Conservation (phyloP, 2,113 vertebrate genomes). For the Antechinus stuartii region DNA sequence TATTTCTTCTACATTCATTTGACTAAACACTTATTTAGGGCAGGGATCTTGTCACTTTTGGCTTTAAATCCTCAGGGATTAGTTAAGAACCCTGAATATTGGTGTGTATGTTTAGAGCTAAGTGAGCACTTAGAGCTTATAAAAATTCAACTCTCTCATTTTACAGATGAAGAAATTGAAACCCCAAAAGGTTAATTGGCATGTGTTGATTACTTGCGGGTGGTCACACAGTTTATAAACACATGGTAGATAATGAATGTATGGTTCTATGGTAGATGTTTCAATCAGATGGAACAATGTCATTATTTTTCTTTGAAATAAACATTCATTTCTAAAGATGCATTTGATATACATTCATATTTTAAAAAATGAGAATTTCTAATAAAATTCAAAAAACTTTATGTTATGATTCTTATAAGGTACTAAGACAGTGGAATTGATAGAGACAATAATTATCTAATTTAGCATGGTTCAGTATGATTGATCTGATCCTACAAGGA, state of each 20-base stretch:
- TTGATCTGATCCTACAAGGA: no score
- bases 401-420: no score
- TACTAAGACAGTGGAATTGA: no score
- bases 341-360: no score
- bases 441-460: no score
- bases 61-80: background rate
- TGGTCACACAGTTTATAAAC: background rate
- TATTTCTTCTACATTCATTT: background rate
- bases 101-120: background rate
- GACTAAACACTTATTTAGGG: background rate
- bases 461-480: no score
- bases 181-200: background rate
- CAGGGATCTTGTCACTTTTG: background rate
- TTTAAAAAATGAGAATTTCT: no score
- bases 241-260: background rate
- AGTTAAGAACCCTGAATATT: background rate
- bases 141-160: background rate
- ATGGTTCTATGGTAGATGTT: background rate
- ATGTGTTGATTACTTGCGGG: background rate
- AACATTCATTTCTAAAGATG: no score
- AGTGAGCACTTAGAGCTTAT: background rate
- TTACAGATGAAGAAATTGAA: background rate
- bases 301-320: background rate
- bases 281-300: background rate
- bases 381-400: no score